These are phyloP conservation scores for Malurus alboscapulatus DNA, from an alignment of 2,113 vertebrate species.

Conservation along the genomic window DNA sequence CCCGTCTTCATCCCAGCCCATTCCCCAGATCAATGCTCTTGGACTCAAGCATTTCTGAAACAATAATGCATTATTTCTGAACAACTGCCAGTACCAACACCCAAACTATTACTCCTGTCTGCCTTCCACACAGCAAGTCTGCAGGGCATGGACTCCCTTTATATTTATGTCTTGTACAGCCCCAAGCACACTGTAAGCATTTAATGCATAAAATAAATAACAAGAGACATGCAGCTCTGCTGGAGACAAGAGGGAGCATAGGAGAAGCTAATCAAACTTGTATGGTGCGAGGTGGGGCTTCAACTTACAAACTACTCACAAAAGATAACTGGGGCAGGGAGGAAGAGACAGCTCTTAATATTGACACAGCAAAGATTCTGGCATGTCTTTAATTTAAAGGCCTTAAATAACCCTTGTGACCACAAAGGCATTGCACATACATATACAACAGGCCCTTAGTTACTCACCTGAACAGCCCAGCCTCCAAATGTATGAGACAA, in stretches of 20 bases:
- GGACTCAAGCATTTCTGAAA: not conserved
- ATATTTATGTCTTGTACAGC: conserved; percentile 53
- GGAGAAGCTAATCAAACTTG: conserved; percentile 32
- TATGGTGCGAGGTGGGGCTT: not conserved
- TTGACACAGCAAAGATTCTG: not conserved
- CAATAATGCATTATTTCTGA: not conserved
- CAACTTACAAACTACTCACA: not conserved
- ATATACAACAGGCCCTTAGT: rapidly evolving
- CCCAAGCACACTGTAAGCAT: conserved; percentile 43
- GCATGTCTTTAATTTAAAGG: not conserved
- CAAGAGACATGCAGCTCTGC: conserved; percentile 27
- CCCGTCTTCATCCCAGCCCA: not conserved
- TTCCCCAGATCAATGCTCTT: not conserved
- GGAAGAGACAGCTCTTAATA: not conserved
- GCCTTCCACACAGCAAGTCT: not conserved
- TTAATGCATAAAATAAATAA: conserved; percentile 63
- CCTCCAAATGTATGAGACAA: not conserved
- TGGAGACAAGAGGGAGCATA: not conserved
- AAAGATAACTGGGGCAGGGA: not conserved
- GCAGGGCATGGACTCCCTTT: conserved; percentile 21
- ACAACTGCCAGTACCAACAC: not conserved
- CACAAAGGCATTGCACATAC: not conserved
- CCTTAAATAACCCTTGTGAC: not conserved
- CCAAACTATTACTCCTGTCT: conserved; percentile 1
- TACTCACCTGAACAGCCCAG: not conserved